Conservation (phyloP, 2,113 vertebrate genomes). For the Tautogolabrus adspersus region DNA sequence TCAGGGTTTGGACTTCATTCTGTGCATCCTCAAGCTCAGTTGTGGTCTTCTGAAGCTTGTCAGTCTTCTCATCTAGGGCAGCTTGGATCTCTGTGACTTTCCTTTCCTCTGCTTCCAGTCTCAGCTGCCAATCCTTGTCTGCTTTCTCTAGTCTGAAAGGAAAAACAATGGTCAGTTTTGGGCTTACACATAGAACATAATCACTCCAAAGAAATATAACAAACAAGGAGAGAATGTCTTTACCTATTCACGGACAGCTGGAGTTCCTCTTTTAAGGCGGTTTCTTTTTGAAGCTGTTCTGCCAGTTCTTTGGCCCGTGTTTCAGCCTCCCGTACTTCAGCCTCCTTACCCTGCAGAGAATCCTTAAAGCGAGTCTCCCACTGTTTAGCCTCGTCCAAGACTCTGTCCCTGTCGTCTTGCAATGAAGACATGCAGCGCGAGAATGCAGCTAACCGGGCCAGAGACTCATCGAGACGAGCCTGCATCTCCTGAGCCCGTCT, state of each 20-base stretch:
- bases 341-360: slow-evolving; percentile 90
- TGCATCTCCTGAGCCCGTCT: slow-evolving; percentile 85
- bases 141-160: slow-evolving; percentile 84
- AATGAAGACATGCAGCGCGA: slow-evolving; percentile 96
- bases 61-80: slow-evolving; percentile 82
- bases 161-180: not conserved
- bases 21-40: slow-evolving; percentile 78
- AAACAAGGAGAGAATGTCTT: not conserved
- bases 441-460: slow-evolving; percentile 94
- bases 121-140: slow-evolving; percentile 82
- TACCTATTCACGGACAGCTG: slow-evolving; percentile 82
- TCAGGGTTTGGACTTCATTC: slow-evolving; percentile 70
- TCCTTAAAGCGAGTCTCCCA: slow-evolving; percentile 93
- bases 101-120: slow-evolving; percentile 79
- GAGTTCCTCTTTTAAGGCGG: slow-evolving; percentile 84
- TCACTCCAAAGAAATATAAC: not conserved
- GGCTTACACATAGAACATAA: not conserved
- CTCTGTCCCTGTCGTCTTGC: slow-evolving; percentile 94
- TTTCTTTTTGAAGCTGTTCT: slow-evolving; percentile 86
- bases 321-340: slow-evolving; percentile 88
- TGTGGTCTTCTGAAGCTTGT: slow-evolving; percentile 75
- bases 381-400: slow-evolving; percentile 91
- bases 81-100: slow-evolving; percentile 76
- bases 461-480: slow-evolving; percentile 87
- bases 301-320: slow-evolving; percentile 80